Evolutionary conservation across 2,888 invertebrate species (phyloP), one percentile per base, ranked within the genome.

Genomic region (Augochlorella aurata): DNA sequence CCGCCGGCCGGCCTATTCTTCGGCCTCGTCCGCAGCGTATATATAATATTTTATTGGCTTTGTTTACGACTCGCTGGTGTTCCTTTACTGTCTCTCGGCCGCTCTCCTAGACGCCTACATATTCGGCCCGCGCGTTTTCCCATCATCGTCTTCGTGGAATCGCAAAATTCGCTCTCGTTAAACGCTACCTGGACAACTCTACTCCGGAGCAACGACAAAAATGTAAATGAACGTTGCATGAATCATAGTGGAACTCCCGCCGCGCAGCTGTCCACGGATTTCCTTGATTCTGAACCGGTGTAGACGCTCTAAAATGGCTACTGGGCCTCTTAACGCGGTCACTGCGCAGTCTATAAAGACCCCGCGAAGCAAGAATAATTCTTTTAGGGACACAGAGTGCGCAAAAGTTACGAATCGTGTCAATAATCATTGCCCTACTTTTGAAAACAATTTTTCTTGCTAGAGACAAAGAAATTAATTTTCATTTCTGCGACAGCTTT

Each of bases 21-120:
- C 82, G 78, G 79, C 75, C 76, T 78, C 80, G 81, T 87, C 88
- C 79, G 84, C 85, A 82, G 88, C 90, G 89, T 88, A 89, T 87
- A 90, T 88, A 89, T 91, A 92, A 92, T 93, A 92, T 92, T 93
- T 93, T 93, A 93, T 92, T 92, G 90, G 92, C 90, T 92, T 91
- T 92, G 92, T 93, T 93, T 93, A 93, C 89, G 93, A 91, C 90
- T 90, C 87, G 83, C 84, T 83, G 88, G 89, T 88, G 88, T 88
- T 89, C 82, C 89, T 90, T 90, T 88, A 85, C 84, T 83, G 84
- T 83, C 84, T 81, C 82, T 84, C 71, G 65, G 58, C 47, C 49
- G 58, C 79, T 82, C 67, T 67, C 54, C 45, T 49, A 63, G 63
- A 54, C 77, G 79, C 83, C 79, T 77, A 65, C 74, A 61, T n/a